phyloP scores from a whole-genome alignment of 2,888 invertebrate species.

The Mesorhabditis spiculigera region DNA sequence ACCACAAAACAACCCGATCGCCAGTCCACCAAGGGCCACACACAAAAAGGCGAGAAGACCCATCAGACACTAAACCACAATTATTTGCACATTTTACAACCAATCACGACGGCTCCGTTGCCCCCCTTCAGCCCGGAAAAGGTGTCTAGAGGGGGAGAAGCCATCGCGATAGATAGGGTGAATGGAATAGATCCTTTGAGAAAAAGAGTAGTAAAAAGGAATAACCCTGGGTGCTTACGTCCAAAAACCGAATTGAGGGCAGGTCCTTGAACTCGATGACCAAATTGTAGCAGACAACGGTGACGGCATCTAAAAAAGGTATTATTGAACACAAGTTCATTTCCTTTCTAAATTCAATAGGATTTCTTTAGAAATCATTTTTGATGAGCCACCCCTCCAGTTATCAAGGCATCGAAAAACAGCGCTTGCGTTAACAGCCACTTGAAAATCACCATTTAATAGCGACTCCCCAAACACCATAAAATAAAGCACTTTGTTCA shows the following conservation, averaged over 20 bases:
- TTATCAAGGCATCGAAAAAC: not conserved
- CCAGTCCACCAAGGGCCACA: constrained; percentile 63
- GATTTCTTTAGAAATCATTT: not conserved
- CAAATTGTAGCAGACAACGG: constrained; percentile 65
- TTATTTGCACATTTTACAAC: not conserved
- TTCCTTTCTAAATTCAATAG: too few species aligned
- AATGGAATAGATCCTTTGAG: not conserved
- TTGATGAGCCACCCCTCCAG: too few species aligned
- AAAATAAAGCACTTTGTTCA: constrained; percentile 66
- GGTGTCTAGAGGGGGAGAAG: not conserved
- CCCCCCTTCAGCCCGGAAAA: not conserved
- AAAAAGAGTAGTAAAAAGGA: not conserved
- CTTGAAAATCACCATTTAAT: constrained; percentile 62
- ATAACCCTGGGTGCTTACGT: constrained; percentile 33
- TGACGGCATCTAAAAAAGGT: constrained; percentile 63
- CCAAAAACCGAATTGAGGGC: constrained; percentile 40
- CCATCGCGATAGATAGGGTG: not conserved
- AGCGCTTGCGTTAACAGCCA: not conserved
- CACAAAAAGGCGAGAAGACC: constrained; percentile 64
- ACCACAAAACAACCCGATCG: constrained; percentile 64
- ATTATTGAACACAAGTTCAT: too few species aligned
- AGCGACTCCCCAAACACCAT: constrained; percentile 67
- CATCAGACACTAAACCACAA: constrained; percentile 57
- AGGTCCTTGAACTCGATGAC: constrained; percentile 61
- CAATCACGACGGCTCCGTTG: not conserved